phyloP scores from a whole-genome alignment of 2,113 vertebrate species.

The Syngnathus floridae region DNA sequence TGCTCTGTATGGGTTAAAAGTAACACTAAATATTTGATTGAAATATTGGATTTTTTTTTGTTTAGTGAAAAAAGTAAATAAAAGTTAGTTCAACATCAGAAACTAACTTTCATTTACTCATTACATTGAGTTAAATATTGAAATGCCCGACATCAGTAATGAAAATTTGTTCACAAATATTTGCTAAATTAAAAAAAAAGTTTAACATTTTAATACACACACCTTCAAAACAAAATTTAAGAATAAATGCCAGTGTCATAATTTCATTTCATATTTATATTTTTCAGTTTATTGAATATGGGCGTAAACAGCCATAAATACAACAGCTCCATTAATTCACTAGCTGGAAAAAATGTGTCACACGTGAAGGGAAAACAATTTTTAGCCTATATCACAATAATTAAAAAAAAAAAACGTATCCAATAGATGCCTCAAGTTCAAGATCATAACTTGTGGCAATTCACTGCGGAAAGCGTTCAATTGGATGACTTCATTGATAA shows the following conservation, averaged over 20 bases:
- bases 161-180: neutral
- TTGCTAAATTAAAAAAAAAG: neutral
- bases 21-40: neutral
- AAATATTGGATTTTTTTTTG: neutral
- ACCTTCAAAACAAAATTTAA: neutral
- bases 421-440: neutral
- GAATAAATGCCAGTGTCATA: neutral
- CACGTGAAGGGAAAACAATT: neutral
- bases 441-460: neutral
- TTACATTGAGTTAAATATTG: neutral
- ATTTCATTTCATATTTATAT: neutral
- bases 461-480: neutral
- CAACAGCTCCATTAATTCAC: neutral
- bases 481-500: neutral
- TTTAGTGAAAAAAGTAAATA: neutral
- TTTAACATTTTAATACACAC: neutral
- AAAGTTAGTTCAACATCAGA: neutral
- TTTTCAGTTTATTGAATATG: neutral
- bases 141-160: neutral
- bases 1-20: too few relatives aligned
- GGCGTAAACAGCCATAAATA: constrained; percentile 3
- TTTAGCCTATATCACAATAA: neutral
- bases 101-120: neutral
- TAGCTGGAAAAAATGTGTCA: neutral
- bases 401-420: neutral